These are phyloP conservation scores for Pontoporia blainvillei DNA, from an alignment of 2,113 vertebrate species.

Conservation along the genomic window DNA sequence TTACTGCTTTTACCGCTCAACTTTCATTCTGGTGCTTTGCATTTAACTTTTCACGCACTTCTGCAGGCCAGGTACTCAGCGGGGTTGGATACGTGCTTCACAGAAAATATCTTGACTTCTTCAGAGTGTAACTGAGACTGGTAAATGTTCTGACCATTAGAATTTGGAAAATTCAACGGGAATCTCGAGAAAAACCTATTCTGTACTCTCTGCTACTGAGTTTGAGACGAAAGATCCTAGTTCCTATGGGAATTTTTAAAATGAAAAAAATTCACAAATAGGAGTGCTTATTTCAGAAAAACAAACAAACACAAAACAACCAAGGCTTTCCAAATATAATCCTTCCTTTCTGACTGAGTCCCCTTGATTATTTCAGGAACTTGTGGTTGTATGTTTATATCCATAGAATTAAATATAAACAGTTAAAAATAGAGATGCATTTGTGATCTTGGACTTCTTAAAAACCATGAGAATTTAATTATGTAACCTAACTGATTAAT, in stretches of 20 bases:
- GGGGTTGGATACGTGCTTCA: no score
- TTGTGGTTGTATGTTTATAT: background rate
- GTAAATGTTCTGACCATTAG: background rate
- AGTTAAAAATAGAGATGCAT: background rate
- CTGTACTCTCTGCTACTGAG: background rate
- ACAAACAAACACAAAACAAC: background rate
- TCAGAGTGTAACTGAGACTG: background rate
- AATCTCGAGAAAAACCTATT: background rate
- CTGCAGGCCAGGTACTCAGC: background rate
- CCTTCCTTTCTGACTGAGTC: background rate
- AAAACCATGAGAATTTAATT: background rate
- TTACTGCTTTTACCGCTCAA: constrained; percentile 35
- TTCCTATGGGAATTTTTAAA: background rate
- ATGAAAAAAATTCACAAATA: background rate
- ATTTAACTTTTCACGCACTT: constrained; percentile 31
- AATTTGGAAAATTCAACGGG: background rate
- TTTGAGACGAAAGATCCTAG: background rate
- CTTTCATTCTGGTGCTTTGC: constrained; percentile 53
- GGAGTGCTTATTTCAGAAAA: background rate
- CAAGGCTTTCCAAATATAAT: background rate
- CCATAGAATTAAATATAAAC: background rate
- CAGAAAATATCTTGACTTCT: background rate
- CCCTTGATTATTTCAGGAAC: background rate
- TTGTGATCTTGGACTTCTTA: background rate
- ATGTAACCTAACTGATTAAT: background rate